Conservation (phyloP, 2,888 invertebrate species). For the Dynastes grantii region DNA sequence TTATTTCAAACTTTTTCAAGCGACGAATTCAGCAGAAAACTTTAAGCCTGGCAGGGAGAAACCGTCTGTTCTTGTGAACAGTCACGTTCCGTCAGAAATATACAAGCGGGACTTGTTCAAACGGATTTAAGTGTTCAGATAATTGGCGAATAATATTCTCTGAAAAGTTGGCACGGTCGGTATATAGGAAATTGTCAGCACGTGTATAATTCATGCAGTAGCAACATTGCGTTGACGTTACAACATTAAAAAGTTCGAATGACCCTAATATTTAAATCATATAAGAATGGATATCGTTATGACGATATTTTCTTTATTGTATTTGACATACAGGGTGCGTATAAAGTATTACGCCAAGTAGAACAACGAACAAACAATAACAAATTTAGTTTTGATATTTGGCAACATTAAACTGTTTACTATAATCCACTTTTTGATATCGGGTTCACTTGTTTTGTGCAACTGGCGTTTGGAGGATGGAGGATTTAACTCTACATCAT, state of each 20-base stretch:
- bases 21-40: constrained; percentile 48
- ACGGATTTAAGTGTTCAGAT: constrained; percentile 44
- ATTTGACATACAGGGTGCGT: no score
- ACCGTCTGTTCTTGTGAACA: constrained; percentile 43
- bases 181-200: constrained; percentile 8
- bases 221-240: no score
- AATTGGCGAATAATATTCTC: constrained; percentile 44
- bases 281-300: no score
- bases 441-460: no score
- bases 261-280: background rate
- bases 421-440: no score
- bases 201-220: background rate
- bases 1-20: constrained; percentile 50
- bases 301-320: no score
- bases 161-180: constrained; percentile 31
- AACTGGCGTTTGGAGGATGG: no score
- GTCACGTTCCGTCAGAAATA: constrained; percentile 48
- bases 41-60: constrained; percentile 31
- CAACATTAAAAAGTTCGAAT: background rate
- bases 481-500: no score
- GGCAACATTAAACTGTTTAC: no score
- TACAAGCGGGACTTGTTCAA: constrained; percentile 50
- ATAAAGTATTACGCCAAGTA: no score
- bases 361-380: no score
- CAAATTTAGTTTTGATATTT: no score